Base-by-base conservation (phyloP, 2,797 vertebrate genomes). In the Microchirus variegatus region DNA sequence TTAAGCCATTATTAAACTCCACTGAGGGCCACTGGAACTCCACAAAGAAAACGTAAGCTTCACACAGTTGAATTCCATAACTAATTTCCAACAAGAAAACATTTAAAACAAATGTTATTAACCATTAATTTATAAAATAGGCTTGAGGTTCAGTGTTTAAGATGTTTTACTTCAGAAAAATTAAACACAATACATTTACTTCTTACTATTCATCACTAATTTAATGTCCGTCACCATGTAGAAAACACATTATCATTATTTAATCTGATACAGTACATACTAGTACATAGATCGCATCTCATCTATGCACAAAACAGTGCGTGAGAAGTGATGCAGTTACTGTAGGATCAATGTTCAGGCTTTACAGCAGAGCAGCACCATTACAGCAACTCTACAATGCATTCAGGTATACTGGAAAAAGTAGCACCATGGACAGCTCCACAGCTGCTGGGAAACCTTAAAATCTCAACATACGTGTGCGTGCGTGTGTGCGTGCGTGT, bases 381-480 rank as follows among this genome's bases (percentile, higher is more conserved):
- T 1, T 50, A 73, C 59, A 76, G 74, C 49, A 50, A 37, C 31
- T 38, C 52, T 47, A 67, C 61, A 15, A 55, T 48, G 26, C 1
- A 12, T 44, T 41, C 22, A 67, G 55, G 45, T 59, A 45, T 31
- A 17, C 4, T 5, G n/a, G 43, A 13, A 52, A 19, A 53, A 42
- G 36, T 18, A 73, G 63, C 13, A 67, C 76, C 80, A 73, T 2
- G 58, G 75, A 70, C 63, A 80, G 80, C 61, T 78, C 77, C 48
- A 13, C 35, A 40, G 35, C 44, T 56, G 51, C 4, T 49, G 48
- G 40, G 56, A 50, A 54, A 42, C 12, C 46, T 63, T 41, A 41
- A 22, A 43, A 48, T 53, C 42, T 52, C 17, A 43, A 43, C 18
- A 26, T 26, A 37, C 0, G 0, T 13, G 31, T 5, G 2, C 5